A percentile compares a stretch with the other conserved stretches of the same genome.
phyloP scores from a whole-genome alignment of 2,797 vertebrate species.

The Falco novaeseelandiae region DNA sequence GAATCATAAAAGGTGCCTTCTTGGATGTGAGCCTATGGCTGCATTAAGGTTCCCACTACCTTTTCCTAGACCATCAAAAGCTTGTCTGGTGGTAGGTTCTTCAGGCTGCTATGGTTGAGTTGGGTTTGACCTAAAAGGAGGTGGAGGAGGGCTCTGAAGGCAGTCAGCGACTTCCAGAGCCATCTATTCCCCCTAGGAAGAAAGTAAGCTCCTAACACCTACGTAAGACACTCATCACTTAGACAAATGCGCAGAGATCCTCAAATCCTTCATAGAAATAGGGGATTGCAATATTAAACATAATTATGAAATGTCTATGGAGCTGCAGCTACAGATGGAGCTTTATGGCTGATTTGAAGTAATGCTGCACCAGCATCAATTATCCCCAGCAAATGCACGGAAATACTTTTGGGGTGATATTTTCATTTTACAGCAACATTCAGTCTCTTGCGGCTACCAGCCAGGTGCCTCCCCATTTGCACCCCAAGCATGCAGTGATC shows the following conservation, averaged over 20 bases:
- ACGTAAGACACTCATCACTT: background rate
- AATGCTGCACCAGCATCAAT: conserved; percentile 47
- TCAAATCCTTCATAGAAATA: conserved; percentile 21
- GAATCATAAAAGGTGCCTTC: background rate
- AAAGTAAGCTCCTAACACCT: conserved; percentile 25
- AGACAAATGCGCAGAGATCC: background rate
- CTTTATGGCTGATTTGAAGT: conserved; percentile 22
- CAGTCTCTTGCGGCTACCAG: background rate
- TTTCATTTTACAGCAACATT: conserved; percentile 25
- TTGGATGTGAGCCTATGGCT: background rate
- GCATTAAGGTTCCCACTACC: background rate
- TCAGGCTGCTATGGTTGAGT: background rate
- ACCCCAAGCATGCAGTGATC: background rate
- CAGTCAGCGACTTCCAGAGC: background rate
- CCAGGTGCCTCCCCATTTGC: conserved; percentile 11
- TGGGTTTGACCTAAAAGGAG: background rate
- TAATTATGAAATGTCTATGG: conserved; percentile 19
- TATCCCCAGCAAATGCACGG: conserved; percentile 10
- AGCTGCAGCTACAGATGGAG: background rate
- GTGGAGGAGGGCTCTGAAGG: background rate
- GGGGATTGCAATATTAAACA: background rate
- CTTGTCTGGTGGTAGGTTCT: background rate
- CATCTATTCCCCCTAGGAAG: background rate
- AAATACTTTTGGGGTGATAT: conserved; percentile 21
- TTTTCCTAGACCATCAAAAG: background rate